phyloP scores from a whole-genome alignment of 1,140 invertebrate genomes.

The Akabosia matsudoensis region DNA sequence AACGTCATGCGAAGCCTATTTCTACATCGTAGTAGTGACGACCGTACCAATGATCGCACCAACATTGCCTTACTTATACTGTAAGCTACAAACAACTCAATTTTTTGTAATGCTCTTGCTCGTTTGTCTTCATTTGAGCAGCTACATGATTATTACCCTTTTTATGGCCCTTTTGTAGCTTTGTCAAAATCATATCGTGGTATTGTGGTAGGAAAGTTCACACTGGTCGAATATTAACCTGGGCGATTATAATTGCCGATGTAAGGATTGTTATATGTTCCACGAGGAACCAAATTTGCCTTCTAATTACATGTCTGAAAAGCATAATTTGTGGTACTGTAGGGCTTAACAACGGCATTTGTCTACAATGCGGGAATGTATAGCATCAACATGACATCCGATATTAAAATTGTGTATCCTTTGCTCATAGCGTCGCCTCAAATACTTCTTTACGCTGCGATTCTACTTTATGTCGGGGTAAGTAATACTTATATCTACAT shows the following conservation, averaged over 20 bases:
- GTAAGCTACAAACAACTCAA: not conserved
- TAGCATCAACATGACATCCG: not conserved
- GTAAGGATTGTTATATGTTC: not conserved
- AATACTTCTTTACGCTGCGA: not conserved
- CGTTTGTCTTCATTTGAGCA: not conserved
- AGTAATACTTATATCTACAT: not conserved
- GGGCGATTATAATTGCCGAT: constrained; percentile 13
- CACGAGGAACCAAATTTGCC: no score
- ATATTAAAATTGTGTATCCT: constrained; percentile 4
- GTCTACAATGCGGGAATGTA: constrained; percentile 4
- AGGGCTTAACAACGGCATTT: constrained; percentile 8
- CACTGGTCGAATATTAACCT: constrained; percentile 20
- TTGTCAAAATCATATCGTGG: constrained; percentile 16
- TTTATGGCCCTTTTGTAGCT: not conserved
- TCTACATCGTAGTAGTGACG: not conserved
- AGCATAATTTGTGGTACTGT: not conserved
- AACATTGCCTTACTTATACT: constrained; percentile 10
- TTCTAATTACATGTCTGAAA: no score
- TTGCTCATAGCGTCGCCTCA: constrained; percentile 16
- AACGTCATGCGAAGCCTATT: constrained; percentile 8
- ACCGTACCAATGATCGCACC: constrained; percentile 4
- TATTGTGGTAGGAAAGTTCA: constrained; percentile 27
- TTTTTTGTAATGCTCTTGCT: not conserved
- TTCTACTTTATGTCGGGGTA: constrained; percentile 7
- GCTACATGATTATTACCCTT: not conserved